phyloP scores from a whole-genome alignment of 2,888 invertebrate species.

The Caenorhabditis sinica region DNA sequence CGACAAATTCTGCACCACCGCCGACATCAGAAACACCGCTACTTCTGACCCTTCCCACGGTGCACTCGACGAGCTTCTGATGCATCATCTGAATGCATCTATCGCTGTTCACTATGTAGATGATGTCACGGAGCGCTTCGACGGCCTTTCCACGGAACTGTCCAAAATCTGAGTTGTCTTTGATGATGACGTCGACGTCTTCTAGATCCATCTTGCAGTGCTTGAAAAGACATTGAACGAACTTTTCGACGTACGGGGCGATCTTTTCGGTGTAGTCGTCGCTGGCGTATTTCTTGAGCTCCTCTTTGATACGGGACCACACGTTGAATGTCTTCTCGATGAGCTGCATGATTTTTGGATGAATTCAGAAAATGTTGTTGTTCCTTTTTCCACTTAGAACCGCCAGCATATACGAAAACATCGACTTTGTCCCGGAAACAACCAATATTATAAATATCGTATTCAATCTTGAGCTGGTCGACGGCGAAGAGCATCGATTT shows the following conservation, averaged over 20 bases:
- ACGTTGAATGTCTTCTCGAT: constrained; percentile 94
- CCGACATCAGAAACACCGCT: constrained; percentile 94
- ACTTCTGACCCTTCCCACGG: constrained; percentile 95
- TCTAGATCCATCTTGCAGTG: constrained; percentile 98
- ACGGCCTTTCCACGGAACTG: constrained; percentile 88
- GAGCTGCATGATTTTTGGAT: too few relatives aligned
- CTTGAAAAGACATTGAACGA: constrained; percentile 88
- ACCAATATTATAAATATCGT: too few relatives aligned
- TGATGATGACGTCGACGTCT: constrained; percentile 90
- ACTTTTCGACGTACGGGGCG: constrained; percentile 92
- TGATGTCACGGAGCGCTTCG: constrained; percentile 96
- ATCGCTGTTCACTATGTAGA: constrained; percentile 95
- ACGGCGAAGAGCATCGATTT: too few relatives aligned
- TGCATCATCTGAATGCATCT: constrained; percentile 88
- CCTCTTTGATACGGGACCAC: constrained; percentile 97
- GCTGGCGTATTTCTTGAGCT: constrained; percentile 92
- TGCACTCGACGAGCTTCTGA: constrained; percentile 84
- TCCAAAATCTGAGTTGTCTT: constrained; percentile 90
- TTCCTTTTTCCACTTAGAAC: too few relatives aligned
- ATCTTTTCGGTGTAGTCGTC: constrained; percentile 89
- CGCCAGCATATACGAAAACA: too few relatives aligned
- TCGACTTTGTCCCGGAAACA: too few relatives aligned
- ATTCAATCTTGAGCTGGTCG: too few relatives aligned
- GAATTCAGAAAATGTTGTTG: not conserved
- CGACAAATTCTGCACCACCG: constrained; percentile 88